Evolutionary conservation across 2,113 vertebrate species (phyloP).

Genomic region (Synodontis membranacea): DNA sequence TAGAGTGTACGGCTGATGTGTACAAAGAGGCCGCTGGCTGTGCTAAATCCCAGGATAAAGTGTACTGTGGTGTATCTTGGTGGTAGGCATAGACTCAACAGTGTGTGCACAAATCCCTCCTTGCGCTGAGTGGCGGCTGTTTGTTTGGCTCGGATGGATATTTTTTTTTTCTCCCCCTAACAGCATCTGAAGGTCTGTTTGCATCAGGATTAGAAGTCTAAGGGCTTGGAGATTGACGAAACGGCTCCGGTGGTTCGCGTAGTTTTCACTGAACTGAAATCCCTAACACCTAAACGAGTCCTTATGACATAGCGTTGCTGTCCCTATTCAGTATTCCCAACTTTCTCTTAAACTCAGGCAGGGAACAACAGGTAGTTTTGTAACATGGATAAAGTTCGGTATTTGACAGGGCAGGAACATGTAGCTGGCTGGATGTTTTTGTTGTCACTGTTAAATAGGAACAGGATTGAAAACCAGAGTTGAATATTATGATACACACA

Average conservation of each 20-base stretch:
- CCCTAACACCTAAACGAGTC: neutral
- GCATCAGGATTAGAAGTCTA: constrained; percentile 1
- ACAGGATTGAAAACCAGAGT: neutral
- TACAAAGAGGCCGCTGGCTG: neutral
- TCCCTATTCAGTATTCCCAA: neutral
- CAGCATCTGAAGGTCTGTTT: neutral
- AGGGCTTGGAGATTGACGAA: neutral
- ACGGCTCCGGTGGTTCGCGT: neutral
- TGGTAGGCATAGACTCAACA: constrained; percentile 10
- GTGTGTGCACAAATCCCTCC: constrained; percentile 14
- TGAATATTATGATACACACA: neutral
- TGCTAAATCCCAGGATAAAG: constrained; percentile 19
- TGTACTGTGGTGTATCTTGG: constrained; percentile 26
- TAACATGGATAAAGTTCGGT: neutral
- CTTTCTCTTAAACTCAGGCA: too few relatives aligned
- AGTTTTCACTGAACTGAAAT: neutral
- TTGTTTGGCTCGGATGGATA: constrained; percentile 10
- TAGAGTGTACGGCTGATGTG: constrained; percentile 1
- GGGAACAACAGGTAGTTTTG: neutral
- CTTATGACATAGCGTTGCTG: neutral
- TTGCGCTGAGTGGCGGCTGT: neutral
- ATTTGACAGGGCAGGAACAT: neutral
- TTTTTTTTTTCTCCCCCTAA: neutral
- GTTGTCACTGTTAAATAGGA: neutral
- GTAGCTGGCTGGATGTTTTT: neutral